These are phyloP conservation scores for Tupaia tana DNA, from an alignment of 2,113 vertebrate species.

Conservation along the genomic window DNA sequence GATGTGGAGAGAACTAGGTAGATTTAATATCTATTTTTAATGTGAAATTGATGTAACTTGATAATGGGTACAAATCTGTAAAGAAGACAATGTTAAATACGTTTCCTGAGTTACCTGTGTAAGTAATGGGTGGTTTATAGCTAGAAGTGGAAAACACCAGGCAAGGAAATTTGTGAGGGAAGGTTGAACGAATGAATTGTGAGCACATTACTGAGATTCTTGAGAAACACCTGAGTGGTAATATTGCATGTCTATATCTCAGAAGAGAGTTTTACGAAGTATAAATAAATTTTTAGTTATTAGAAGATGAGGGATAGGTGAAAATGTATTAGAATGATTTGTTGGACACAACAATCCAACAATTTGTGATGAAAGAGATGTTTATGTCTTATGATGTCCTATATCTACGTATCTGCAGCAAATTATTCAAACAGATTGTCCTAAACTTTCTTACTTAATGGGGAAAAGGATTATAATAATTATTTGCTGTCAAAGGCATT, in stretches of 20 bases:
- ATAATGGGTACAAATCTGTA: background rate
- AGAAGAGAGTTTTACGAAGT: background rate
- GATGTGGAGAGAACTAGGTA: background rate
- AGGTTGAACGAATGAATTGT: background rate
- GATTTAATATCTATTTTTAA: background rate
- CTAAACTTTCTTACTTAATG: background rate
- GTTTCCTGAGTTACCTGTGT: background rate
- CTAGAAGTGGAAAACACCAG: background rate
- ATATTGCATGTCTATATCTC: background rate
- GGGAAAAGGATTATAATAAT: background rate
- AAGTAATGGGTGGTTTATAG: background rate
- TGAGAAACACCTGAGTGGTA: background rate
- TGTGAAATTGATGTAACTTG: background rate
- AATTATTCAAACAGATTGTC: background rate
- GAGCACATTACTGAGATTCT: background rate
- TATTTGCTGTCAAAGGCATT: background rate
- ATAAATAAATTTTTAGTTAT: background rate
- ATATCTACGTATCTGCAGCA: background rate
- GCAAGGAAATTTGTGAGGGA: background rate
- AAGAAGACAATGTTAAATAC: background rate
- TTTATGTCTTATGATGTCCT: background rate
- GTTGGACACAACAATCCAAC: background rate
- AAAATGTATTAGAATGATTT: background rate
- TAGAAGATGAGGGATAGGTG: background rate
- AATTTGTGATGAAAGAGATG: background rate